Evolutionary conservation across 2,113 vertebrate genomes (phyloP).

Genomic region (Anser brachyrhynchus): DNA sequence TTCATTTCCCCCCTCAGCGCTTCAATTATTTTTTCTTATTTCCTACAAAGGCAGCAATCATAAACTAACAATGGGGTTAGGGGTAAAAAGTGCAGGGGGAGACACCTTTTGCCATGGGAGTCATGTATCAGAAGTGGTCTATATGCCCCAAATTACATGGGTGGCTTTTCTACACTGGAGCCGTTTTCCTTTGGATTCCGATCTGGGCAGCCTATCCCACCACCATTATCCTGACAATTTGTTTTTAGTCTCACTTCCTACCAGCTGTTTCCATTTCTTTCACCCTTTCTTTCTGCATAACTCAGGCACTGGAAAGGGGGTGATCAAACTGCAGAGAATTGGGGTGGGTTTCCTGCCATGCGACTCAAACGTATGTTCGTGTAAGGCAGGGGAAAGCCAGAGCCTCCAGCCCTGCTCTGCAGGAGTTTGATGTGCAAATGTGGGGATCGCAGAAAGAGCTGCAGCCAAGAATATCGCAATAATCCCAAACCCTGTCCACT

Average conservation of each 20-base stretch:
- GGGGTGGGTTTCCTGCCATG: neutral
- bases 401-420: slow-evolving; percentile 15
- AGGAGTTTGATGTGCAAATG: neutral
- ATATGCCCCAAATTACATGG: rapidly evolving
- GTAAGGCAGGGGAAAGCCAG: neutral
- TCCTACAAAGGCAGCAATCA: neutral
- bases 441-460: neutral
- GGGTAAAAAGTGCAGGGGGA: neutral
- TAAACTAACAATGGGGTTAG: neutral
- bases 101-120: neutral
- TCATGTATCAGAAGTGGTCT: neutral
- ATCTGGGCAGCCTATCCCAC: neutral
- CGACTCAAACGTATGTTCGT: rapidly evolving
- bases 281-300: neutral
- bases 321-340: neutral
- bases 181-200: neutral
- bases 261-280: slow-evolving; percentile 22
- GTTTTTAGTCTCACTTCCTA: neutral
- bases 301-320: neutral
- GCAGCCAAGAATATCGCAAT: neutral
- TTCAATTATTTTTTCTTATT: neutral
- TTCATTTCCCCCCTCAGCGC: neutral
- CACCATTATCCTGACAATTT: neutral
- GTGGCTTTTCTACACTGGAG: neutral
- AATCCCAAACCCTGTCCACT: neutral